Evolutionary conservation across 1,140 invertebrate genomes (phyloP).

Genomic region (Teleopsis dalmanni): DNA sequence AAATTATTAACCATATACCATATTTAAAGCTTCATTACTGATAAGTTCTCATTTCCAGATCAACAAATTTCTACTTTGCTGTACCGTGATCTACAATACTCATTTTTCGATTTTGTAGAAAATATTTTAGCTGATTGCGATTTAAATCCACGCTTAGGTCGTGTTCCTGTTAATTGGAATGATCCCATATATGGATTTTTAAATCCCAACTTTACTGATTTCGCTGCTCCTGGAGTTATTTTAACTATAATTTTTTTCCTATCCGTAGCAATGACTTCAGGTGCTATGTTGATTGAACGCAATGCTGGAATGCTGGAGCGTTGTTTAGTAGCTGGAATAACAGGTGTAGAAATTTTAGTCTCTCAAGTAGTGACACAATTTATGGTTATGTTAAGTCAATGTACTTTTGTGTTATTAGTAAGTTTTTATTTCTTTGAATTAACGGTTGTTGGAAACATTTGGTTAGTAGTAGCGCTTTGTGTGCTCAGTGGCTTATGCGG

Average conservation of each 20-base stretch:
- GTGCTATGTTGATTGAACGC: slow-evolving; percentile 82
- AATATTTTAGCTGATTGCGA: slow-evolving; percentile 59
- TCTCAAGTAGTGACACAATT: slow-evolving; percentile 83
- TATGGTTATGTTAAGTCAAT: slow-evolving; percentile 78
- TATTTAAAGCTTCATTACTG: neutral
- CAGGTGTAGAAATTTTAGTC: slow-evolving; percentile 67
- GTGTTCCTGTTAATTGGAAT: slow-evolving; percentile 68
- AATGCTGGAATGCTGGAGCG: slow-evolving; percentile 83
- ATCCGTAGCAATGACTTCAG: slow-evolving; percentile 84
- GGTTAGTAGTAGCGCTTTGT: slow-evolving; percentile 67
- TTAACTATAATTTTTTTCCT: slow-evolving; percentile 92
- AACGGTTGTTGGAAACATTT: slow-evolving; percentile 69
- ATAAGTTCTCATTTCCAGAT: slow-evolving; percentile 51
- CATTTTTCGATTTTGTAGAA: slow-evolving; percentile 66
- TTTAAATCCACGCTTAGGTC: slow-evolving; percentile 61
- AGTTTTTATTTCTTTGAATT: slow-evolving; percentile 76
- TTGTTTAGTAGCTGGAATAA: slow-evolving; percentile 72
- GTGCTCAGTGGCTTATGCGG: slow-evolving; percentile 81
- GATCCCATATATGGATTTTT: slow-evolving; percentile 80
- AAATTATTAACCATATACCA: slow-evolving; percentile 40
- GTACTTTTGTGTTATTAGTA: slow-evolving; percentile 70
- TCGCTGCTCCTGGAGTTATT: slow-evolving; percentile 89
- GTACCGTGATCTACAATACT: slow-evolving; percentile 62
- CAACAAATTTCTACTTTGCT: slow-evolving; percentile 83
- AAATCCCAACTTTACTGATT: slow-evolving; percentile 84